Evolutionary conservation across 2,797 vertebrate species (phyloP).

Genomic region (Pseudochirops corinnae): DNA sequence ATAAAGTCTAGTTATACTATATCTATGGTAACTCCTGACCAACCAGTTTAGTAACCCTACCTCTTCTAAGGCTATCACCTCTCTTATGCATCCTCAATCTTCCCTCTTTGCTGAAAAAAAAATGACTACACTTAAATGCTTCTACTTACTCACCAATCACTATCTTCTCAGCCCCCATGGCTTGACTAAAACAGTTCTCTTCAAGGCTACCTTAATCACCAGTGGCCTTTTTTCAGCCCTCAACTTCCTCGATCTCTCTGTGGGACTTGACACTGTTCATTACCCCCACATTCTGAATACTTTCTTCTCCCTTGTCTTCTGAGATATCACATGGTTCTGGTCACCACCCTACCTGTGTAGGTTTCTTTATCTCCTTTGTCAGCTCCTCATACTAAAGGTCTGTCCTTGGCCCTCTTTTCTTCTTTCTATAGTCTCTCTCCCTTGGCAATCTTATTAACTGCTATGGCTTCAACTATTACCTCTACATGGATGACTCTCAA

Average conservation of each 20-base stretch:
- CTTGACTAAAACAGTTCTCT: not conserved
- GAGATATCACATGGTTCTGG: not conserved
- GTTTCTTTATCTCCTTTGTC: not conserved
- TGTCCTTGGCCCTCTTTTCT: not conserved
- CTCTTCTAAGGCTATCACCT: not conserved
- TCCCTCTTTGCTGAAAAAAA: not conserved
- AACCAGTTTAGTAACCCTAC: not conserved
- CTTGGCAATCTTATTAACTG: not conserved
- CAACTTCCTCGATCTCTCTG: not conserved
- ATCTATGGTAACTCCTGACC: not conserved
- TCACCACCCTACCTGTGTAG: not conserved
- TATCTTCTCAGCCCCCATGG: not conserved
- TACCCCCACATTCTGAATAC: not conserved
- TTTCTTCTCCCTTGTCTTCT: not conserved
- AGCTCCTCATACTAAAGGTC: not conserved
- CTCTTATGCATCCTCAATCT: not conserved
- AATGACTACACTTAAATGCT: not conserved
- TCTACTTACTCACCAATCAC: not conserved
- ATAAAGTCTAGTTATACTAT: not conserved
- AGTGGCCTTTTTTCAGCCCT: not conserved
- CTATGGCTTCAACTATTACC: not conserved
- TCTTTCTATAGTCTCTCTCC: not conserved
- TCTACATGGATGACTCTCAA: not conserved
- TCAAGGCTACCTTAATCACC: not conserved
- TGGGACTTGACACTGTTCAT: not conserved